phyloP scores from a whole-genome alignment of 2,797 vertebrate genomes.

The Chromobotia macracanthus region DNA sequence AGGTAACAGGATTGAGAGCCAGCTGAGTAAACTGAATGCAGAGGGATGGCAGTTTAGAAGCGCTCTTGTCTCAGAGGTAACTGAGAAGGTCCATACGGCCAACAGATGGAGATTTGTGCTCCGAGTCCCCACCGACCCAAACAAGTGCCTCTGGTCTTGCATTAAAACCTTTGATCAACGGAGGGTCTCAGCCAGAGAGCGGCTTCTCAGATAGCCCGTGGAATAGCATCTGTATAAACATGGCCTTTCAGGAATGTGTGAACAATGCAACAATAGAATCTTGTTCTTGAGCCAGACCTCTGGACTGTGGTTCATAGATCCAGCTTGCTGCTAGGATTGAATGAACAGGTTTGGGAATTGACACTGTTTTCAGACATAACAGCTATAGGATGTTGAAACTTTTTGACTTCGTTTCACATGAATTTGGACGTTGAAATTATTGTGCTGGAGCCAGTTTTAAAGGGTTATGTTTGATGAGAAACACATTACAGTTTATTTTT shows the following conservation, averaged over 20 bases:
- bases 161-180: constrained; percentile 92
- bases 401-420: constrained; percentile 60
- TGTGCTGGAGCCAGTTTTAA: neutral
- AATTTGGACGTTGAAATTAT: constrained; percentile 46
- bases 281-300: constrained; percentile 70
- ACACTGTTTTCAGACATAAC: constrained; percentile 73
- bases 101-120: constrained; percentile 92
- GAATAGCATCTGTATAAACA: constrained; percentile 99
- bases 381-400: constrained; percentile 57
- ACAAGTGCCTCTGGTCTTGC: constrained; percentile 87
- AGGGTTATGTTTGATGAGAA: neutral
- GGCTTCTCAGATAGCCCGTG: constrained; percentile 83
- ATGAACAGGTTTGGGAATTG: constrained; percentile 70
- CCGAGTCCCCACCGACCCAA: constrained; percentile 83
- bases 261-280: constrained; percentile 87
- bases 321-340: constrained; percentile 67
- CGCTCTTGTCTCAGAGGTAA: constrained; percentile 76
- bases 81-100: constrained; percentile 85
- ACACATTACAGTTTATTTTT: neutral
- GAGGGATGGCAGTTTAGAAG: constrained; percentile 62
- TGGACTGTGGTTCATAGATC: constrained; percentile 70
- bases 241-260: constrained; percentile 84
- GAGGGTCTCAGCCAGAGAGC: constrained; percentile 83
- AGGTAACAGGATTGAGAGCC: constrained; percentile 70
- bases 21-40: constrained; percentile 81